Evolutionary conservation across 2,888 invertebrate species (phyloP).

Genomic region (Nomada lathburiana): DNA sequence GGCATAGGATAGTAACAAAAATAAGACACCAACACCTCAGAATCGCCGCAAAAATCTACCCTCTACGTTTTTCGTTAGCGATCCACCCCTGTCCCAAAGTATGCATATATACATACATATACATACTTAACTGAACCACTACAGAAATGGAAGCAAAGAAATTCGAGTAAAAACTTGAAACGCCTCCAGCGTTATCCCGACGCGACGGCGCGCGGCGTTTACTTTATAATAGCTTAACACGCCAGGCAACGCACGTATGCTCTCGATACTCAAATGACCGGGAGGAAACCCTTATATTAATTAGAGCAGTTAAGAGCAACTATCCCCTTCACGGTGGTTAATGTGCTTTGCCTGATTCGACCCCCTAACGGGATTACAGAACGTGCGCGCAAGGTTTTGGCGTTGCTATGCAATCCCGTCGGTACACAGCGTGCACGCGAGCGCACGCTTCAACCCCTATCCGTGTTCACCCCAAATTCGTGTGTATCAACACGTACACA

Average conservation of each 20-base stretch:
- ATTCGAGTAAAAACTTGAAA: neutral
- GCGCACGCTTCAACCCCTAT: conserved; percentile 20
- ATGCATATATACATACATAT: too few species aligned
- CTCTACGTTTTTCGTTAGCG: too few species aligned
- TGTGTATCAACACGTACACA: neutral
- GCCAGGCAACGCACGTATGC: conserved; percentile 46
- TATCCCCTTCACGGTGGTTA: conserved; percentile 74
- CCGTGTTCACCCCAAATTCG: conserved; percentile 1
- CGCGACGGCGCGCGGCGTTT: neutral
- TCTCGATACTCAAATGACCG: conserved; percentile 61
- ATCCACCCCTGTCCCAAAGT: too few species aligned
- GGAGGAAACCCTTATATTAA: conserved; percentile 81
- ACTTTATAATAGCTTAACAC: conserved; percentile 51
- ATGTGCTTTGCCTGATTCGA: conserved; percentile 81
- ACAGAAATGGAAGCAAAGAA: too few species aligned
- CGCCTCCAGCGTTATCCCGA: neutral
- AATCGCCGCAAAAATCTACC: too few species aligned
- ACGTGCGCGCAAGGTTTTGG: conserved; percentile 74
- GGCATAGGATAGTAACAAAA: too few species aligned
- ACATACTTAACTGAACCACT: too few species aligned
- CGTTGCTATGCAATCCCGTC: conserved; percentile 74
- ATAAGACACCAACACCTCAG: too few species aligned
- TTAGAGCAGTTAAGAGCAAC: conserved; percentile 82
- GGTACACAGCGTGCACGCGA: conserved; percentile 52
- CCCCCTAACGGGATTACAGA: conserved; percentile 81